A percentile compares a stretch with the other conserved stretches of the same genome.
Evolutionary conservation across 2,113 vertebrate genomes (phyloP).

Genomic region (Syngnathus floridae): DNA sequence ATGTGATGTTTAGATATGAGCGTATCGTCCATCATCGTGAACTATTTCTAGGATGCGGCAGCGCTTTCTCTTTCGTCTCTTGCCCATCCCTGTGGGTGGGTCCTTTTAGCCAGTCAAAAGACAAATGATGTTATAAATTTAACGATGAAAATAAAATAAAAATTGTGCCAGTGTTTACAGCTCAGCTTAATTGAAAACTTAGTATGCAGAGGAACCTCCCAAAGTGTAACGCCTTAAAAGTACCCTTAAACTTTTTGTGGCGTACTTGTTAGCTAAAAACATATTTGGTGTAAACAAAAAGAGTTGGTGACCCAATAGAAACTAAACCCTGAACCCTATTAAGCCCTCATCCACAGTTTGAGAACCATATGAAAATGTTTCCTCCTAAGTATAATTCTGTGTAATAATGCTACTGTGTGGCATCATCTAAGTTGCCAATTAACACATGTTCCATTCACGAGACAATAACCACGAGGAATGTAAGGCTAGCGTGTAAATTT

Average conservation of each 20-base stretch:
- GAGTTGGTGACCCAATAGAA: not conserved
- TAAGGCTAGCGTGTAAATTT: not conserved
- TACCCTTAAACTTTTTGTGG: too few relatives aligned
- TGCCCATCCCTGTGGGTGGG: conserved; percentile 42
- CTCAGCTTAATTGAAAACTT: not conserved
- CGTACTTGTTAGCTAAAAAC: too few relatives aligned
- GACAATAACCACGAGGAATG: not conserved
- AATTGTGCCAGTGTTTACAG: not conserved
- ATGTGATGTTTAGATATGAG: conserved; percentile 66
- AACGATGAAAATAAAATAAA: not conserved
- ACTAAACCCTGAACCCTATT: not conserved
- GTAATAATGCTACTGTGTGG: not conserved
- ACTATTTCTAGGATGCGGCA: conserved; percentile 47
- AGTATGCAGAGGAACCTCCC: not conserved
- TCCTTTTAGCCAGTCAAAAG: conserved; percentile 25
- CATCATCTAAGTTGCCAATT: not conserved
- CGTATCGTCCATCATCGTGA: conserved; percentile 64
- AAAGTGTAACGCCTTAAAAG: not conserved
- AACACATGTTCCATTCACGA: not conserved
- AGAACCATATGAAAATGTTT: not conserved
- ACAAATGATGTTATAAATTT: conserved; percentile 33
- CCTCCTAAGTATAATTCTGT: not conserved
- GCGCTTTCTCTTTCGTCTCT: conserved; percentile 43
- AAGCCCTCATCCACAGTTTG: not conserved
- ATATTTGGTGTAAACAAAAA: too few relatives aligned